Evolutionary conservation across 2,888 invertebrate species (phyloP).

Genomic region (Steromphala cineraria): DNA sequence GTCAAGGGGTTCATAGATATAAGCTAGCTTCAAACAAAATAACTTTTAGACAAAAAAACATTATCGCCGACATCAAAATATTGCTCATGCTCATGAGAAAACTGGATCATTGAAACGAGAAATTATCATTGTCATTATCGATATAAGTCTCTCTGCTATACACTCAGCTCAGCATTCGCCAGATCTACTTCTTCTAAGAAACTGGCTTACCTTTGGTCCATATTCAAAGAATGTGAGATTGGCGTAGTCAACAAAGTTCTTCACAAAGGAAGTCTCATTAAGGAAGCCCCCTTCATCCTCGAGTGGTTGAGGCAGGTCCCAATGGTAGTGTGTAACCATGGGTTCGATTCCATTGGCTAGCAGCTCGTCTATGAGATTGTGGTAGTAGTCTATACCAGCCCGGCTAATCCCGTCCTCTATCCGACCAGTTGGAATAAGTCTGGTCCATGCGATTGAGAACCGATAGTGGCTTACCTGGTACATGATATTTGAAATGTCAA

Average conservation of each 20-base stretch:
- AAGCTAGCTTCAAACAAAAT: too few species aligned
- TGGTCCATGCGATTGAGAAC: constrained; percentile 82
- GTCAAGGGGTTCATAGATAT: too few species aligned
- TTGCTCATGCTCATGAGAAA: too few species aligned
- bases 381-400: constrained; percentile 77
- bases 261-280: constrained; percentile 50
- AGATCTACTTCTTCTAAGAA: too few species aligned
- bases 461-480: constrained; percentile 73
- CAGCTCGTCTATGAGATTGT: constrained; percentile 83
- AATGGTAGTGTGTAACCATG: constrained; percentile 77
- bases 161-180: too few species aligned
- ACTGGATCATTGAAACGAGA: too few species aligned
- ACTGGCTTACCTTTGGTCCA: constrained; percentile 61
- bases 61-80: too few species aligned
- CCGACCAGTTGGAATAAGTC: constrained; percentile 81
- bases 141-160: too few species aligned
- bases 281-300: constrained; percentile 74
- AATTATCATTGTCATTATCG: too few species aligned
- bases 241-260: constrained; percentile 69
- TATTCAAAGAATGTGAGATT: constrained; percentile 65
- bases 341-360: constrained; percentile 79
- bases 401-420: neutral
- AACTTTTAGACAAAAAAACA: too few species aligned
- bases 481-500: neutral
- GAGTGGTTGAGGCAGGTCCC: constrained; percentile 72